Evolutionary conservation across 2,113 vertebrate species (phyloP), one percentile per base, ranked within the genome.

Genomic region (Cromileptes altivelis): DNA sequence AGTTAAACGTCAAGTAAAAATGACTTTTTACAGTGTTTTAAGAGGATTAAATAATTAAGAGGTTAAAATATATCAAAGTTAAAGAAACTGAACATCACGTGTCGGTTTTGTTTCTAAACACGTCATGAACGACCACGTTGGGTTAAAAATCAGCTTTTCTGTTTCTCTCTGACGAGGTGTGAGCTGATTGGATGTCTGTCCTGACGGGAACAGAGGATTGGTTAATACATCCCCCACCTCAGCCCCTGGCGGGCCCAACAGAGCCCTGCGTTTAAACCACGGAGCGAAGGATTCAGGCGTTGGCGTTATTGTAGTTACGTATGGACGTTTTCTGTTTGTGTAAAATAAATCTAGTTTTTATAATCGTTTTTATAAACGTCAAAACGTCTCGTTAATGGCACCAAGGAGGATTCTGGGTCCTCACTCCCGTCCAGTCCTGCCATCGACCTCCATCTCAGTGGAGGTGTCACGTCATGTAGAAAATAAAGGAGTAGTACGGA

Each of bases 281-380:
- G 93, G 95, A 75, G 62, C 30, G 2, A 61, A 73, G 76, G 93
- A 63, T 85, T 80, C 95, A 96, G 95, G 96, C 95, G 93, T 96
- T 95, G 96, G 95, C 95, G 94, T 97, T 67, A 60, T 78, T 68
- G 81, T 97, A 96, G 96, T 97, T 96, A 95, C 95, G 96, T 95
- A 19, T 58, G 68, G 96, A 96, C 94, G 78, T 88, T 91, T 92
- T 89, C 67, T 86, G 70, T 85, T 87, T 94, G 96, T 94, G 96
- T 96, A 96, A 97, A 96, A 97, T 76, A 92, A 97, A 96, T 98
- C 96, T 98, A 98, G 96, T 98, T 98, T 99, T 99, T 98, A 97
- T 98, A 97, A 97, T 96, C 95, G 94, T 97, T 98, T 97, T 97
- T 97, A 97, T 97, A 97, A 97, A 97, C 96, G 84, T 88, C 56